Conservation (phyloP, 2,888 invertebrate species). For the Leptinotarsa peninsularis region DNA sequence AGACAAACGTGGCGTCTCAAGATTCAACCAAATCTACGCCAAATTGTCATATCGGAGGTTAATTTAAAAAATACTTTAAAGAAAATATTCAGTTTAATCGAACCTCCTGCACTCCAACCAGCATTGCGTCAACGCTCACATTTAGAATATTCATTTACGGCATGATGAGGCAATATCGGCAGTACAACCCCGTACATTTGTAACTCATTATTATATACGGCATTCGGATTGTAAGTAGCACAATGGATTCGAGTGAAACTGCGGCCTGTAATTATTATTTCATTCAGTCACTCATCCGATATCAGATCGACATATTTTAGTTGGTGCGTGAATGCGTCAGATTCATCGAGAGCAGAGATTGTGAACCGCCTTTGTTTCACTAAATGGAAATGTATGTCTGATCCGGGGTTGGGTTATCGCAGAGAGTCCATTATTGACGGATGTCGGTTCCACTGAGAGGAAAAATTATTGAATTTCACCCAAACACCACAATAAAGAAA, state of each 20-base stretch:
- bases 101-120: not conserved
- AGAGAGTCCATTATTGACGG: not conserved
- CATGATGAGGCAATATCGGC: constrained; percentile 54
- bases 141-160: constrained; percentile 23
- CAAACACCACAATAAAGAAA: too few species aligned
- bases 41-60: too few species aligned
- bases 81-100: not conserved
- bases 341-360: constrained; percentile 20
- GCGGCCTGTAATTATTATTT: constrained; percentile 65
- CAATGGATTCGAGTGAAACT: constrained; percentile 61
- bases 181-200: constrained; percentile 49
- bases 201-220: constrained; percentile 55
- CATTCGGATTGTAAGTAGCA: constrained; percentile 55
- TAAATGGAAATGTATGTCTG: constrained; percentile 7
- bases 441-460: not conserved
- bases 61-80: too few species aligned
- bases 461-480: too few species aligned
- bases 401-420: not conserved
- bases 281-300: constrained; percentile 61
- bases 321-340: constrained; percentile 23
- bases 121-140: constrained; percentile 8
- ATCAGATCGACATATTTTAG: constrained; percentile 49
- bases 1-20: too few species aligned
- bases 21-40: too few species aligned
- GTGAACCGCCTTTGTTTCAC: constrained; percentile 13